Base-by-base conservation (phyloP, 2,888 invertebrate species). In the Pantelozetes paolii region DNA sequence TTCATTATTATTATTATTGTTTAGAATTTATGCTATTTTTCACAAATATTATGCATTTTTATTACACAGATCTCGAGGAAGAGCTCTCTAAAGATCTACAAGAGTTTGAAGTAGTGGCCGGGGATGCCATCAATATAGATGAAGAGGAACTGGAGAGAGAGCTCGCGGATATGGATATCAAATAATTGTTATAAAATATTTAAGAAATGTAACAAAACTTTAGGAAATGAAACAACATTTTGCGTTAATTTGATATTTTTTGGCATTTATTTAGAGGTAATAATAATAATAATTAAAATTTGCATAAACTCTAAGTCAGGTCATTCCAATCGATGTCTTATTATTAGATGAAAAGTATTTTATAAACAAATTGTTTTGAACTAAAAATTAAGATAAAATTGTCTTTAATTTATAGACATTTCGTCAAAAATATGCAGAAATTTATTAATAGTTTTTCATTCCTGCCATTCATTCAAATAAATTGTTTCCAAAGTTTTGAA, bases 51-150 rank as follows among this genome's bases (percentile, higher is more conserved):
- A 11, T 11, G n/a, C 1, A 40, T 20, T 40, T 70, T 2, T 36
- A 48, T n/a, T 18, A 11, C 9, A 36, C 36, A 67, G 73, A 73
- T 23, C 28, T 94, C 94, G 96, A 96, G 85, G 91, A 91, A 82
- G 95, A 96, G 84, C 85, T 96, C 81, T 94, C 94, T 82, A 93
- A 93, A 71, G 95, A 96, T 84, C 86, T 96, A 79, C 92, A 93
- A 83, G 94, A 95, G 82, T 96, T 92, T 83, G 95, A 96, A 84
- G 91, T 95, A 79, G 92, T 95, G 59, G 84, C 84, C 48, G 79
- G 77, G 36, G 80, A 79, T 67, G 77, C 74, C 59, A 80, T 80
- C 62, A 79, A 79, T 54, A 86, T 80, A 18, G 81, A 82, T 71
- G 83, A 83, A 76, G 80, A 79, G 11, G 87, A 87, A 78, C 87